Percentiles rank a stretch among this genome's conserved stretches.
Conservation (phyloP, 2,888 invertebrate genomes). For the Oasisia sp. region DNA sequence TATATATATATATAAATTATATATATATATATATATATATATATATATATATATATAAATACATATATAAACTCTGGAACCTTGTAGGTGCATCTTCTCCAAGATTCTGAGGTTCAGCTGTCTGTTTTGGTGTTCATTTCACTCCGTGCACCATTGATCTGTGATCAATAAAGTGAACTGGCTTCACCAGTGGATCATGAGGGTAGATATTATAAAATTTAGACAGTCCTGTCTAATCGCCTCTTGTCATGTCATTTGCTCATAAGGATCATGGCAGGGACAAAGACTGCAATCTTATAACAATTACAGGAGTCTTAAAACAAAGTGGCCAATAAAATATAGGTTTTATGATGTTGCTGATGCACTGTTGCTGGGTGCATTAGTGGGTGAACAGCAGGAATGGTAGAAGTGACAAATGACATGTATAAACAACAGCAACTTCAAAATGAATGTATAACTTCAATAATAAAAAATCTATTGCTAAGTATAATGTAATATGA, state of each 20-base stretch:
- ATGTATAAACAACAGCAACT: not conserved
- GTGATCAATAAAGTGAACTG: not conserved
- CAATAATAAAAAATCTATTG: no score
- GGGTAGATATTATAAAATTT: not conserved
- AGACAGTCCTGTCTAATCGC: not conserved
- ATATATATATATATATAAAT: no score
- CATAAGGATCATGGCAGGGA: not conserved
- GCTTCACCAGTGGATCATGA: not conserved
- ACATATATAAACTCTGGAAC: no score
- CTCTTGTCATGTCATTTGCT: not conserved
- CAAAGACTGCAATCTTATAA: not conserved
- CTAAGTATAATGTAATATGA: no score
- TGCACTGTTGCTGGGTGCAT: not conserved
- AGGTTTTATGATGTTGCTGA: not conserved
- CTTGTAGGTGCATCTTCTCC: no score
- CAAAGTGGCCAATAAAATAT: conserved; percentile 3
- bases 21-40: no score
- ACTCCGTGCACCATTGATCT: not conserved
- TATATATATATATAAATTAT: no score
- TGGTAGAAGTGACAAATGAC: not conserved
- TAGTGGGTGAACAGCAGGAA: not conserved
- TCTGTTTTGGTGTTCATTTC: no score
- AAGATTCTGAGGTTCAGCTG: no score
- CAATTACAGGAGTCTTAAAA: not conserved
- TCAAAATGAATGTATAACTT: not conserved